A percentile compares a stretch with the other conserved stretches of the same genome.
phyloP scores from a whole-genome alignment of 2,113 vertebrate genomes.

The Globicephala melas region DNA sequence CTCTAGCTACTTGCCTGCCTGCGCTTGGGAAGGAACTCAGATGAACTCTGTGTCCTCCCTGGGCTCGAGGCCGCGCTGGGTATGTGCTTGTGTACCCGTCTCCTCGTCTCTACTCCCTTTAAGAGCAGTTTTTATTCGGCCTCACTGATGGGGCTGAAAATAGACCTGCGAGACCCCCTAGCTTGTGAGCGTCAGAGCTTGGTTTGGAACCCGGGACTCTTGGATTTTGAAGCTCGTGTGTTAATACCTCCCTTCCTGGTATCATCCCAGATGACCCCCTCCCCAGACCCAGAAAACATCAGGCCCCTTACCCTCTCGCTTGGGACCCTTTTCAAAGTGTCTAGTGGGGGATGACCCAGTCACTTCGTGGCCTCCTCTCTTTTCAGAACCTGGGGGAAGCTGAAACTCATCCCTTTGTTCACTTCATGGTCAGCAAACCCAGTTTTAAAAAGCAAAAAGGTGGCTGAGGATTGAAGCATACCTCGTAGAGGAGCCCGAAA shows the following conservation, averaged over 20 bases:
- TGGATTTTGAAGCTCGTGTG: not conserved
- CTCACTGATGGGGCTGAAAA: not conserved
- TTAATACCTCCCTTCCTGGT: not conserved
- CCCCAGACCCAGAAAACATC: not conserved
- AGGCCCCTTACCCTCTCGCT: not conserved
- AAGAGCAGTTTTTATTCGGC: not conserved
- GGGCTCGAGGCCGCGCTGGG: not conserved
- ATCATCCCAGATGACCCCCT: not conserved
- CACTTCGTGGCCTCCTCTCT: not conserved
- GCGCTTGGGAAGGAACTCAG: not conserved
- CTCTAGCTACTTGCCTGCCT: not conserved
- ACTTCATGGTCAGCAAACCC: not conserved
- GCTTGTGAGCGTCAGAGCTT: not conserved
- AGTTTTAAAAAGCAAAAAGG: not conserved
- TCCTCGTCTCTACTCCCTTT: not conserved
- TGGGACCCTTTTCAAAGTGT: not conserved
- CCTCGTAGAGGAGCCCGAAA: not conserved
- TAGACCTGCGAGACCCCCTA: not conserved
- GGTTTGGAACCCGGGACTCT: not conserved
- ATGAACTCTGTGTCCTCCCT: rapidly evolving
- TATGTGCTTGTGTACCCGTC: not conserved
- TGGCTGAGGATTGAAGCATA: not conserved
- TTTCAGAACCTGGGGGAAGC: not conserved
- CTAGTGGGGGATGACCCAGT: not conserved
- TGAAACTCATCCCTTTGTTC: not conserved